Evolutionary conservation across 2,888 invertebrate species (phyloP).

Genomic region (Leptopterna dolabrata): DNA sequence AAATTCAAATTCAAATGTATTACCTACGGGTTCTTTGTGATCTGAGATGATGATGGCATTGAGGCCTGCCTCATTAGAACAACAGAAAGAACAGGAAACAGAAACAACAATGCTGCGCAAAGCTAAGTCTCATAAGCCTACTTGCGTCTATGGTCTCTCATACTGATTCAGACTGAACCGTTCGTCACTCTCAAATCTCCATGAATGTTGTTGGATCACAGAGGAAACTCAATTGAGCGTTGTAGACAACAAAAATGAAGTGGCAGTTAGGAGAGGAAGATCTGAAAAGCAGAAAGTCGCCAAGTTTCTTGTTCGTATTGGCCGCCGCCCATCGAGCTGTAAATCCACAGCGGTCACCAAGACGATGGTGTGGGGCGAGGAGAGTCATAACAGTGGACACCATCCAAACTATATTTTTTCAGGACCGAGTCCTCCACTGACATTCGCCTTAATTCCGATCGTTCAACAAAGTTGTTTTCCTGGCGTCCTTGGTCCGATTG

Average conservation of each 20-base stretch:
- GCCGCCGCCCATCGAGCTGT: slow-evolving; percentile 11
- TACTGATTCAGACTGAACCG: no score
- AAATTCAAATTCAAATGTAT: no score
- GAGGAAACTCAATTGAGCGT: no score
- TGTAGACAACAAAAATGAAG: neutral
- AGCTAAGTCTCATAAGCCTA: no score
- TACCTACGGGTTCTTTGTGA: no score
- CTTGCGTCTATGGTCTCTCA: no score
- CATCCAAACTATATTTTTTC: slow-evolving; percentile 12
- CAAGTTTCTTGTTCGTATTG: slow-evolving; percentile 3
- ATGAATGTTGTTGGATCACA: no score
- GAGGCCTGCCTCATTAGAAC: no score
- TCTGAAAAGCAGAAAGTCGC: neutral
- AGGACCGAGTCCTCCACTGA: neutral
- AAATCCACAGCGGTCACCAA: neutral
- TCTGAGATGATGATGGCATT: no score
- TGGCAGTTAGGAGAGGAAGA: neutral
- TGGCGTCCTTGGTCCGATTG: neutral
- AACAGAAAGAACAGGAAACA: no score
- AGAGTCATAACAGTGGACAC: slow-evolving; percentile 16
- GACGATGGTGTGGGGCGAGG: neutral
- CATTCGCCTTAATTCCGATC: neutral
- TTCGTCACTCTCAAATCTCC: no score
- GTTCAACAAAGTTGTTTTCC: neutral
- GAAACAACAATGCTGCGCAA: no score